Base-by-base conservation (phyloP, 53 echinoderm and acorn worm genomes). In the Patiria pectinifera region DNA sequence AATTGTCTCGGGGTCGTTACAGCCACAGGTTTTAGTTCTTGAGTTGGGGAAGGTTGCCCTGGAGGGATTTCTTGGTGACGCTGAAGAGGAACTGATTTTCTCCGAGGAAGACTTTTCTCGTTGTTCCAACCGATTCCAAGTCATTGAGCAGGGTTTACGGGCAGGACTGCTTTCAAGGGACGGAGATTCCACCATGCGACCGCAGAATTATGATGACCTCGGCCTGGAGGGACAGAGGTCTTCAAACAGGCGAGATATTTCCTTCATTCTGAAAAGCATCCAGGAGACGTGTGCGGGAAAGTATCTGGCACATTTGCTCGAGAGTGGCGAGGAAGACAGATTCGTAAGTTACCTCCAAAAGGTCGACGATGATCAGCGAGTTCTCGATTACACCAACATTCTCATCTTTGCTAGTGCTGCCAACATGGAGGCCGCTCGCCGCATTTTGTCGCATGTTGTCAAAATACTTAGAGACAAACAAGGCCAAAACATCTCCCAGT, bases 261-360 rank as follows among this genome's bases (percentile, higher is more conserved):
- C 87, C 53, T 94, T 94, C 69, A 86, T 94, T 58, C 84, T 94
- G 87, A 94, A 94, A 58, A 87, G 92, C 25, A 74, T 94, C 35
- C 94, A 94, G 45, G 94, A 94, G 60, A 94, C 92, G 59, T 86
- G 86, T 58, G 88, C 94, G 8, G 94, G 94, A 48, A 94, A 74
- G 44, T 92, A 84, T 71, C 92, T 94, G 53, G 94, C 94, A 14
- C 23, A 92, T 48, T 84, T 94, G 6, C 86, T 84, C 19, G 86
- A 91, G 48, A 91, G 76, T 48, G 92, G 49, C 11, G 86, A 86
- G 82, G 71, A 74, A 45, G 80, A 60, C 12, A 15, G 48, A 6
- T 94, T 94, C 77, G 53, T 9, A 44, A 69, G n/a, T 8, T 88
- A 92, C 77, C 59, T 94, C 2, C 58, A 83, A 63, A 69, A n/a